Conservation (phyloP, 1,140 invertebrate genomes). For the Acromyrmex heyeri region DNA sequence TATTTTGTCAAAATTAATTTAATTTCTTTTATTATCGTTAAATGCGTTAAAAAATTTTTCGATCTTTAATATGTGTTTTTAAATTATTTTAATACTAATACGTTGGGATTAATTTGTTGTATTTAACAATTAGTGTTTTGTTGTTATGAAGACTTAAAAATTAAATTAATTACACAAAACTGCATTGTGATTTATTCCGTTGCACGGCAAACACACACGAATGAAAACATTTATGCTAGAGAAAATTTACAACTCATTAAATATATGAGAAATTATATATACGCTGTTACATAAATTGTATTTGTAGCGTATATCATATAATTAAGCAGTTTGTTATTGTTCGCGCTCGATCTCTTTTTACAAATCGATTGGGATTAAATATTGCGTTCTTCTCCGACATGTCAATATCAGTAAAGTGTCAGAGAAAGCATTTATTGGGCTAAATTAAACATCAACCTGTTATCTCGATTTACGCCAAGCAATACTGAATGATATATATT, state of each 20-base stretch:
- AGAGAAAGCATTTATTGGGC: not conserved
- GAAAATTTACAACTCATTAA: constrained; percentile 2
- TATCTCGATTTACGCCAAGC: constrained; percentile 31
- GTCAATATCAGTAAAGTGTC: constrained; percentile 50
- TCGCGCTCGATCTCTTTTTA: constrained; percentile 9
- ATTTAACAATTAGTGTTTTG: not conserved
- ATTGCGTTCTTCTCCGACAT: not conserved
- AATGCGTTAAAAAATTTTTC: not conserved
- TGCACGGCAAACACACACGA: not conserved
- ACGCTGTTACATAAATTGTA: constrained; percentile 7
- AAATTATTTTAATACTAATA: not conserved
- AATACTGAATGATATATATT: constrained; percentile 45
- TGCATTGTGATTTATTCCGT: not conserved
- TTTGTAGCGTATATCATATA: constrained; percentile 5
- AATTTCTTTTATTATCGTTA: not conserved
- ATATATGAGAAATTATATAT: constrained; percentile 16
- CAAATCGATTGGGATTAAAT: constrained; percentile 3
- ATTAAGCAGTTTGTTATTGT: constrained; percentile 37
- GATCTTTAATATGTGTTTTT: not conserved
- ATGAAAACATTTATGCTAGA: constrained; percentile 29
- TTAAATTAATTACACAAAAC: constrained; percentile 26
- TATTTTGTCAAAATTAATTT: not conserved
- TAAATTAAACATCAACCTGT: constrained; percentile 48
- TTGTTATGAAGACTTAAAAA: not conserved
- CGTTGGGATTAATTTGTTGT: not conserved